phyloP scores from a whole-genome alignment of 2,113 vertebrate species.

The Lophius piscatorius region DNA sequence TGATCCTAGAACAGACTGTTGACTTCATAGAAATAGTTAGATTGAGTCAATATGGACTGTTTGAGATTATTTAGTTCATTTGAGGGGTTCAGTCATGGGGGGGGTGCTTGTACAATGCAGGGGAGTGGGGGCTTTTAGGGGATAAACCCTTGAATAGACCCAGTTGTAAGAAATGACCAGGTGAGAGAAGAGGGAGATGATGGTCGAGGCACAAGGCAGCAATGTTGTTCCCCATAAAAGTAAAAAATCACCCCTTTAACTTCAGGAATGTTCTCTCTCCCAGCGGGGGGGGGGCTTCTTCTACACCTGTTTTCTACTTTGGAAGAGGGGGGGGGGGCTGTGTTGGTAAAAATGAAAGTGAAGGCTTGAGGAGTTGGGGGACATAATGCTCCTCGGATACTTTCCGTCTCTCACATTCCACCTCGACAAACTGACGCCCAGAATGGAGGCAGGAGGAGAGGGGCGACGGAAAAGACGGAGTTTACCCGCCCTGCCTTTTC shows the following conservation, averaged over 20 bases:
- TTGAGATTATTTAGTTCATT: too few relatives aligned
- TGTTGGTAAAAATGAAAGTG: constrained; percentile 50
- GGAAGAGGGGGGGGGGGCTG: constrained; percentile 29
- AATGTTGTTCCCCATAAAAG: constrained; percentile 53
- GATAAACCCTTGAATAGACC: too few relatives aligned
- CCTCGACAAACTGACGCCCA: constrained; percentile 70
- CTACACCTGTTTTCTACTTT: constrained; percentile 70
- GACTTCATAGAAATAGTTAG: too few relatives aligned
- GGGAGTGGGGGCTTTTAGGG: too few relatives aligned
- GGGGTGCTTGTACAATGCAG: too few relatives aligned
- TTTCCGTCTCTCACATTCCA: constrained; percentile 76
- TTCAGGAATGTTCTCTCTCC: constrained; percentile 63
- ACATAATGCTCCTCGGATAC: constrained; percentile 64
- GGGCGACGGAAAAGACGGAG: constrained; percentile 12
- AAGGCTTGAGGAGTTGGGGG: constrained; percentile 67
- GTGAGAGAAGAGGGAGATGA: constrained; percentile 35
- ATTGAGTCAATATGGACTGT: too few relatives aligned
- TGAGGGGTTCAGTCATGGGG: too few relatives aligned
- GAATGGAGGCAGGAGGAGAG: constrained; percentile 64
- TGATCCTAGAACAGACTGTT: too few relatives aligned
- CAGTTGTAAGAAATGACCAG: constrained; percentile 67
- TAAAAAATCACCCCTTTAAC: constrained; percentile 51
- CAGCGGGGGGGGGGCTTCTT: constrained; percentile 49
- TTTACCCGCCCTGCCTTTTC: constrained; percentile 45
- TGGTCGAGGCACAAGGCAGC: constrained; percentile 57